Evolutionary conservation across 2,888 invertebrate species (phyloP), one percentile per base, ranked within the genome.

Genomic region (Epinotia ramella): DNA sequence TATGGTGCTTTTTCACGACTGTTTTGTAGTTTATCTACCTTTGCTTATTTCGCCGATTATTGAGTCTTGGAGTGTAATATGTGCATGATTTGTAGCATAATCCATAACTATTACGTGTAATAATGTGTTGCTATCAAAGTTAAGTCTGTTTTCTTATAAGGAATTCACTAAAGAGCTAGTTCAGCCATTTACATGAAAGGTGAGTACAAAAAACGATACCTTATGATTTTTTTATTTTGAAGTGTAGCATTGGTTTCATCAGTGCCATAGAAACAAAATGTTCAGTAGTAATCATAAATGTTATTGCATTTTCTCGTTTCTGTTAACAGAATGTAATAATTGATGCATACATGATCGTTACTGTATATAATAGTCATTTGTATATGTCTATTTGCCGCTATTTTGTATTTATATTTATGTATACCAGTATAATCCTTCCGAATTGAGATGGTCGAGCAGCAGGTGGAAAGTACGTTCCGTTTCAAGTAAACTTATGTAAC

Each of bases 121-220:
- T 86, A 85, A 94, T 93, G 92, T 89, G 83, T 84, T 83, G 82
- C 83, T 86, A 86, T 86, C 83, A 82, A 82, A 88, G 85, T 86
- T 92, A 85, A 87, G 81, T 83, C 78, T 79, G 73, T 79, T 81
- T 85, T 80, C 73, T 81, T 79, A 79, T 79, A 79, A 84, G 86
- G 81, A 82, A 84, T 84, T 82, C 81, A 79, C 79, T 84, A 84
- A 86, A 91, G 88, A 87, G 86, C 85, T 85, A 83, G 87, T 89
- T 92, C 93, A 93, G 92, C 94, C 94, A 94, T 94, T 94, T 94
- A 94, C 94, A 94, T 93, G 94, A 94, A 92, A 91, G 93, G 94
- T 91, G 89, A 94, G 94, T 91, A 91, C 91, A 94, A 94, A 94
- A 94, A 94, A 93, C 89, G 89, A 85, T 88, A 90, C 89, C 90